Base-by-base conservation (phyloP, 2,113 vertebrate species). In the Chrysochloris asiatica region DNA sequence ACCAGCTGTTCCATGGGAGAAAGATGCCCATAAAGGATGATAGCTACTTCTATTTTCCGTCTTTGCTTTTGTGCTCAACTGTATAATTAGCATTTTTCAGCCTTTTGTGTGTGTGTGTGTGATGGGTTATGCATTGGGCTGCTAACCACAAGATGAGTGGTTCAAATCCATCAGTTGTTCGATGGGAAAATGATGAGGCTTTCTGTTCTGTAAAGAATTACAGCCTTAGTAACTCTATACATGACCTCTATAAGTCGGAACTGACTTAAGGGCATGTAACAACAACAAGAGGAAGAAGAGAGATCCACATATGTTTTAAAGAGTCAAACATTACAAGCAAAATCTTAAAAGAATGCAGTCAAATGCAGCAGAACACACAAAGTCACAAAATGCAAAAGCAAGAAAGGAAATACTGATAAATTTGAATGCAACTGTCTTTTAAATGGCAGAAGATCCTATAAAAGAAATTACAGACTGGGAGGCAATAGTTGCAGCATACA, bases 381-480 rank as follows among this genome's bases (percentile, higher is more conserved):
- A 52, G 50, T 30, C 22, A 63, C 43, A 79, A 88, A 67, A 47
- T 17, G 7, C 71, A 67, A 88, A 83, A 88, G 33, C 26, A 84
- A 71, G 38, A 36, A 88, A 86, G n/a, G 75, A 85, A 54, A 75
- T 41, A 65, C 28, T n/a, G 63, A 72, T 91, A 61, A 45, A 65
- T 82, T 47, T 73, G 65, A 75, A 67, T 50, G 59, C 24, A 65
- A 50, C n/a, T 22, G 33, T 67, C 21, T 82, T 83, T 83, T 48
- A 93, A 90, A 76, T 47, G 81, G 22, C 71, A 91, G 24, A 90
- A 83, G 50, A 69, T 11, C 7, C n/a, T 48, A 69, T 26, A 22
- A 67, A 89, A 63, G 33, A 28, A 86, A 65, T 38, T 69, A 28
- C 28, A 72, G n/a, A 52, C 33, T 47, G 12, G 33, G 36, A 92